phyloP scores from a whole-genome alignment of 1,140 invertebrate species.

The Pemphigus obesinymphae region DNA sequence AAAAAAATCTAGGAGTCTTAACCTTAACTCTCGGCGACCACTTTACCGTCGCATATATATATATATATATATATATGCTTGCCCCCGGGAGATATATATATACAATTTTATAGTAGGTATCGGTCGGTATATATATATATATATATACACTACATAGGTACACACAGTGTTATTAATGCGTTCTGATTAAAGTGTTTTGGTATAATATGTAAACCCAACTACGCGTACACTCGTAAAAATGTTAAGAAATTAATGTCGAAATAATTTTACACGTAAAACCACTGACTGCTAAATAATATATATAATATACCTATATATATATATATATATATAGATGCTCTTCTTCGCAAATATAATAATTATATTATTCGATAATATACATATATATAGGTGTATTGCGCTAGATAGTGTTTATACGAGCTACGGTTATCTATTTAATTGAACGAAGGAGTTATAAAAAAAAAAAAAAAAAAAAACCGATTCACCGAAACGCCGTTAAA shows the following conservation, averaged over 20 bases:
- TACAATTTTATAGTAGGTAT: not conserved
- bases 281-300: not conserved
- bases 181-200: conserved; percentile 10
- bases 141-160: not conserved
- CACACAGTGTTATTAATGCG: not conserved
- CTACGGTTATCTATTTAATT: too few relatives aligned
- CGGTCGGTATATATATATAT: not conserved
- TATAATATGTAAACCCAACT: not conserved
- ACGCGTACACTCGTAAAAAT: conserved; percentile 3
- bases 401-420: too few relatives aligned
- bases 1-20: not conserved
- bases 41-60: not conserved
- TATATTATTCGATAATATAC: too few relatives aligned
- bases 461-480: not conserved
- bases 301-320: too few relatives aligned
- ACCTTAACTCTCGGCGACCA: too few relatives aligned
- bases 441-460: not conserved
- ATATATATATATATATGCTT: not conserved
- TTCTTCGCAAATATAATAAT: not conserved
- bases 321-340: too few relatives aligned
- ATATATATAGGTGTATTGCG: too few relatives aligned
- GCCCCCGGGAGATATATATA: not conserved
- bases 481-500: too few relatives aligned
- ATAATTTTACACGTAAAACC: not conserved
- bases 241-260: not conserved